These are phyloP conservation scores for Zaprionus inermis DNA, from an alignment of 1,140 invertebrate genomes.

Conservation along the genomic window DNA sequence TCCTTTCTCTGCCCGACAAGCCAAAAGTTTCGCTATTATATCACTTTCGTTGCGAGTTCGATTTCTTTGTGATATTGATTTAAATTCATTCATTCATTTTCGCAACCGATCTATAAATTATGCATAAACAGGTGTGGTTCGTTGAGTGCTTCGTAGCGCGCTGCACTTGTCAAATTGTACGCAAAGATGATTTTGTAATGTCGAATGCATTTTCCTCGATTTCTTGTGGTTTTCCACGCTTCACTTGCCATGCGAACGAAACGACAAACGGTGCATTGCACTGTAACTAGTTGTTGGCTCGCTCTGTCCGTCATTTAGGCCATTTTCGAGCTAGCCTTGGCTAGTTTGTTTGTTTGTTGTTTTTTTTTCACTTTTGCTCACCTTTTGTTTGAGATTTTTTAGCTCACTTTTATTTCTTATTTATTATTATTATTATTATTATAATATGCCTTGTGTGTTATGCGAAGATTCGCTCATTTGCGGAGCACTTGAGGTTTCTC, in stretches of 20 bases:
- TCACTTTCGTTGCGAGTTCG: neutral
- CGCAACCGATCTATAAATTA: constrained; percentile 20
- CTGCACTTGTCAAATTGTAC: constrained; percentile 15
- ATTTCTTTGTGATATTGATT: neutral
- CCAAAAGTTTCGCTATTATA: constrained; percentile 1
- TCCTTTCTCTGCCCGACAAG: neutral
- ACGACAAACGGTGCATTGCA: constrained; percentile 30
- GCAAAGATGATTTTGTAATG: constrained; percentile 1
- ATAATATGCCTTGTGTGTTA: neutral
- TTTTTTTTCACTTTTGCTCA: constrained; percentile 26
- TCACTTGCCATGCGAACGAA: constrained; percentile 31
- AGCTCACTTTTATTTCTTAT: neutral
- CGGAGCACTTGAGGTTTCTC: constrained; percentile 22
- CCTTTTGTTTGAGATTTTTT: constrained; percentile 25
- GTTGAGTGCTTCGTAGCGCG: neutral
- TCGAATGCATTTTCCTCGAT: neutral
- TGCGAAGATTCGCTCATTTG: constrained; percentile 26
- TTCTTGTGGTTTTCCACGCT: constrained; percentile 10
- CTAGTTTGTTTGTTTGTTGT: neutral
- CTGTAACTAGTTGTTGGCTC: constrained; percentile 39
- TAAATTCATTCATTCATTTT: neutral
- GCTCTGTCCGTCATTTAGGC: constrained; percentile 21
- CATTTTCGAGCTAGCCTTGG: constrained; percentile 18
- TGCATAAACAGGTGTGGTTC: constrained; percentile 11
- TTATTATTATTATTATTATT: constrained; percentile 2